Evolutionary conservation across 2,888 invertebrate genomes (phyloP), one percentile per base, ranked within the genome.

Genomic region (Eupeodes latifasciatus): DNA sequence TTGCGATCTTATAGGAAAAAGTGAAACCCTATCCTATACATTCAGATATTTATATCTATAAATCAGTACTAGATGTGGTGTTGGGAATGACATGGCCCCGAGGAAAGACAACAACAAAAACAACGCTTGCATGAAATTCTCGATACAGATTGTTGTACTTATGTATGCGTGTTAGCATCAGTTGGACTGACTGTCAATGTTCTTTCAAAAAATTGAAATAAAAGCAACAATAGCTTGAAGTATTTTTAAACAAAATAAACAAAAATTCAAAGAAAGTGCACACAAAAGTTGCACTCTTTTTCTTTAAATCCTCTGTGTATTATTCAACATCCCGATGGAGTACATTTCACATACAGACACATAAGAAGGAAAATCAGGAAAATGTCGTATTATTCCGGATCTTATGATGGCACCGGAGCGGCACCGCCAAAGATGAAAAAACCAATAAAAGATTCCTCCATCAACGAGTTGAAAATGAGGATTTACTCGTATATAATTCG

Each of bases 301-400:
- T 57, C 78, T 71, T 51, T n/a, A 81, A 81, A 81, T 81, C 87
- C 80, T 81, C 53, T 34, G 88, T 81, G 84, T 85, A 85, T 81
- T 81, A 81, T 88, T 81, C 88, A 85, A 71, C 85, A 81, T 85
- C 87, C 72, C 81, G n/a, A n/a, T 64, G 75, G 85, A 85, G 87
- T 87, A 64, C 62, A 84, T 83, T 87, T 83, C 80, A 62, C 66
- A 83, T 55, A 82, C 5, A 7, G 7, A 40, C 40, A 40, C 40
- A 40, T 44, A 44, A 81, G 81, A 78, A 88, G 55, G 78, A 88
- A 85, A 88, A 88, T 85, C 85, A 88, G 69, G 78, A 75, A 85
- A 85, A 81, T 81, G 88, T 81, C 88, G 74, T 84, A 75, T 84
- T 88, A 81, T 88, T 88, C 84, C 74, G 81, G 81, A 84, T 82